Base-by-base conservation (phyloP, 2,797 vertebrate genomes). In the Apogon hyalosoma region DNA sequence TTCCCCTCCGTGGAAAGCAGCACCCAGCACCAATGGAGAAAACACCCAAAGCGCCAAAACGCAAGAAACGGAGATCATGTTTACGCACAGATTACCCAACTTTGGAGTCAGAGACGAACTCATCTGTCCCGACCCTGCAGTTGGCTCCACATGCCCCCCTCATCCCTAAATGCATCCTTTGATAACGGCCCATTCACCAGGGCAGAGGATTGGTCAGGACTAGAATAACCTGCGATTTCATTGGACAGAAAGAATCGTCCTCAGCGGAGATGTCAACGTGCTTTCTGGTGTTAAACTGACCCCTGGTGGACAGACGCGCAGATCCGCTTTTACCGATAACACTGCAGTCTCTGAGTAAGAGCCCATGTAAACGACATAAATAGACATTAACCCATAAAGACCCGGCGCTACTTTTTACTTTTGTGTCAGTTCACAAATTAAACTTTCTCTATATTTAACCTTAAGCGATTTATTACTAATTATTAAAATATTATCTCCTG, bases 51-150 rank as follows among this genome's bases (percentile, higher is more conserved):
- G 61, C 46, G 49, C 61, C 60, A 90, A 66, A 49, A 88, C 6
- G 43, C 71, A 84, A 42, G 46, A 73, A 0, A 65, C 39, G 33
- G 46, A 31, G 16, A 69, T 56, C 93, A 94, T 94, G 61, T 73
- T 89, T 63, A 56, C 59, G 31, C 7, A 38, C n/a, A 53, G 19
- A n/a, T 13, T 13, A 51, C 2, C 2, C 43, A 72, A 87, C 42
- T 82, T 78, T 0, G 21, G 50, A 65, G 56, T 53, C 66, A 0
- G 16, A 18, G 42, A 69, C 31, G 43, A 69, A 77, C 52, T 69
- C 59, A 10, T 62, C 43, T 38, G 64, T 71, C 75, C 67, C 76
- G 48, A 46, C 52, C 4, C 56, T 42, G 51, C 50, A 41, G 47
- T 84, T 41, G 21, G 62, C 75, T 75, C 39, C 74, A 40, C 76